phyloP scores from a whole-genome alignment of 1,140 invertebrate species.

The Hormaphis cornu region DNA sequence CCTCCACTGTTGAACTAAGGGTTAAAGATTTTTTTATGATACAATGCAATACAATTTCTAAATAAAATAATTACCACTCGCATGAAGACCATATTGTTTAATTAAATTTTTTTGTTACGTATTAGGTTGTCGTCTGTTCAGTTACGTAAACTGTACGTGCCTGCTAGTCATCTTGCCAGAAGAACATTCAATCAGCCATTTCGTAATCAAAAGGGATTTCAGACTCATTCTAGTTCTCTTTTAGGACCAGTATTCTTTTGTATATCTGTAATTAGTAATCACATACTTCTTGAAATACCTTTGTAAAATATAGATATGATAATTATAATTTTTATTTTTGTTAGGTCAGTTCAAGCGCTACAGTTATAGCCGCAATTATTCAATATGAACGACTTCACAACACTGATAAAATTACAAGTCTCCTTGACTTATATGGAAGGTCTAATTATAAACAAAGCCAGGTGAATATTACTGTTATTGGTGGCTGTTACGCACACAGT shows the following conservation, averaged over 20 bases:
- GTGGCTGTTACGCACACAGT: too few species aligned
- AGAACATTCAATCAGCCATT: neutral
- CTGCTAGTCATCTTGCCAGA: neutral
- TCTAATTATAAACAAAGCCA: neutral
- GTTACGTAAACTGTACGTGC: neutral
- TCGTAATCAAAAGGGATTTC: neutral
- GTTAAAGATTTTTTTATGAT: too few species aligned
- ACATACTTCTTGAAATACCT: neutral
- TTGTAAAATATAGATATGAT: neutral
- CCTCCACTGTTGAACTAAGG: too few species aligned
- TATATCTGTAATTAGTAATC: neutral
- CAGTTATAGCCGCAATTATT: neutral
- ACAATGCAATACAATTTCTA: too few species aligned
- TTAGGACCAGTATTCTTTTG: neutral
- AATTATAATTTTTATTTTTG: neutral
- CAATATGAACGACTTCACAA: conserved; percentile 3
- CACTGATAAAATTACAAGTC: neutral
- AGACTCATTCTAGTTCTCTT: neutral
- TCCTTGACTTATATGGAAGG: neutral
- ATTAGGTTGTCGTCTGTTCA: neutral
- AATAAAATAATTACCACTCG: too few species aligned
- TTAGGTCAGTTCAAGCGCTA: neutral
- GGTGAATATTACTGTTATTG: neutral
- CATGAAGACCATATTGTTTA: too few species aligned
- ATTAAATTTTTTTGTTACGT: neutral